Evolutionary conservation across 2,113 vertebrate genomes (phyloP).

Genomic region (Crotalus horridus): DNA sequence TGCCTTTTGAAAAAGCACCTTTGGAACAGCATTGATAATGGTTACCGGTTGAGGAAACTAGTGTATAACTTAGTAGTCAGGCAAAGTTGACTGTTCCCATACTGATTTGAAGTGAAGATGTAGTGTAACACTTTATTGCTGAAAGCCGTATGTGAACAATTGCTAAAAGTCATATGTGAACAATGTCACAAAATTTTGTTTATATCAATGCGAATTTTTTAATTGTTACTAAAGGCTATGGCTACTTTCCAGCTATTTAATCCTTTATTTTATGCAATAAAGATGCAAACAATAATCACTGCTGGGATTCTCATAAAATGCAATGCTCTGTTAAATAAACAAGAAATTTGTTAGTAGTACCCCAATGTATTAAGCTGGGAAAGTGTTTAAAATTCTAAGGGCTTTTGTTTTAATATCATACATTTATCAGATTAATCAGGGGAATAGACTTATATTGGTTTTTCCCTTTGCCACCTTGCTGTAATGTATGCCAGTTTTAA

Average conservation of each 20-base stretch:
- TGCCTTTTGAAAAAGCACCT: neutral
- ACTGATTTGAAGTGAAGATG: neutral
- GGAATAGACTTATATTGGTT: neutral
- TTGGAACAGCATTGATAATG: neutral
- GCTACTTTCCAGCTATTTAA: neutral
- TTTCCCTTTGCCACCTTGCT: neutral
- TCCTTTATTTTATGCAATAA: neutral
- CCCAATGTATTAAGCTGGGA: neutral
- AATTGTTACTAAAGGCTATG: neutral
- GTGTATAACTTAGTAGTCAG: neutral
- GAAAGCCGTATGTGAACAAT: neutral
- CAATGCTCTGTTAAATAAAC: neutral
- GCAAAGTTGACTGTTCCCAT: neutral
- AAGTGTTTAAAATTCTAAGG: neutral
- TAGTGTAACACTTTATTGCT: neutral
- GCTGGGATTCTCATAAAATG: neutral
- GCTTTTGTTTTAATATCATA: neutral
- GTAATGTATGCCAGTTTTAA: neutral
- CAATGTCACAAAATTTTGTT: neutral
- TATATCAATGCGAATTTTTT: neutral
- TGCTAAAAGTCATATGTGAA: neutral
- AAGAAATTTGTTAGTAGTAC: neutral
- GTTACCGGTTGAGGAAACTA: neutral
- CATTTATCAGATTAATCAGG: neutral
- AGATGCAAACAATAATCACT: neutral